These are phyloP conservation scores for Sebastes schlegelii DNA, from an alignment of 2,113 vertebrate genomes.

Conservation along the genomic window DNA sequence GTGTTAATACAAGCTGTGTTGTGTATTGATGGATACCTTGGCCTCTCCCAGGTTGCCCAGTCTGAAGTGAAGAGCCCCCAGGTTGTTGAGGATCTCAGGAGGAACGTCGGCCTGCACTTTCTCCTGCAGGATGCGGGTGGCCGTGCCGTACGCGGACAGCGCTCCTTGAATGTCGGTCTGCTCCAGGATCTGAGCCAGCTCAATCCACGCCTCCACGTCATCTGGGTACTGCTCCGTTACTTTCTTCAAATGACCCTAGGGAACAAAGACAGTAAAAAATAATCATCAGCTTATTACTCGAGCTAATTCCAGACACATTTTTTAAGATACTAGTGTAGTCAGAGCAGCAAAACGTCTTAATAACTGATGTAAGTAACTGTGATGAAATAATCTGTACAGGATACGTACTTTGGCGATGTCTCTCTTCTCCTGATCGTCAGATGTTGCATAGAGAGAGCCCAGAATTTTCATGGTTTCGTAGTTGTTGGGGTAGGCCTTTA, in stretches of 20 bases:
- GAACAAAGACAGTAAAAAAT: slow-evolving; percentile 27
- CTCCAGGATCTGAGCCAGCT: slow-evolving; percentile 97
- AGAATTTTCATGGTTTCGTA: slow-evolving; percentile 99
- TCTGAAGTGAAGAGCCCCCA: slow-evolving; percentile 97
- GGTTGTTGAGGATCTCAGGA: slow-evolving; percentile 97
- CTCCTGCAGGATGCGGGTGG: slow-evolving; percentile 98
- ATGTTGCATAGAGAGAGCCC: slow-evolving; percentile 96
- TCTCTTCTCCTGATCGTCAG: slow-evolving; percentile 98
- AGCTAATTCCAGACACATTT: not conserved
- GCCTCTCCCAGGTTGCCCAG: slow-evolving; percentile 98
- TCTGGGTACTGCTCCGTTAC: slow-evolving; percentile 98
- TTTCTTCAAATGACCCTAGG: slow-evolving; percentile 96
- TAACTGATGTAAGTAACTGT: not conserved
- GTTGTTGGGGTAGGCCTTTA: slow-evolving; percentile 99
- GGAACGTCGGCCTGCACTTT: slow-evolving; percentile 98
- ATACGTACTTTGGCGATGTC: slow-evolving; percentile 93
- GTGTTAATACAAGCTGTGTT: not conserved
- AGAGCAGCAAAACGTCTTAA: not conserved
- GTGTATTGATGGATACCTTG: slow-evolving; percentile 84
- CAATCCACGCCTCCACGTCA: slow-evolving; percentile 99
- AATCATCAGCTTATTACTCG: not conserved
- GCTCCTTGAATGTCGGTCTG: slow-evolving; percentile 99
- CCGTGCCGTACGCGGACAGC: slow-evolving; percentile 96
- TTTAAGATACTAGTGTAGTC: not conserved
- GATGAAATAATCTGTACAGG: not conserved